Evolutionary conservation across 1,140 invertebrate genomes (phyloP), one percentile per base, ranked within the genome.

Genomic region (Coenobita brevimanus): DNA sequence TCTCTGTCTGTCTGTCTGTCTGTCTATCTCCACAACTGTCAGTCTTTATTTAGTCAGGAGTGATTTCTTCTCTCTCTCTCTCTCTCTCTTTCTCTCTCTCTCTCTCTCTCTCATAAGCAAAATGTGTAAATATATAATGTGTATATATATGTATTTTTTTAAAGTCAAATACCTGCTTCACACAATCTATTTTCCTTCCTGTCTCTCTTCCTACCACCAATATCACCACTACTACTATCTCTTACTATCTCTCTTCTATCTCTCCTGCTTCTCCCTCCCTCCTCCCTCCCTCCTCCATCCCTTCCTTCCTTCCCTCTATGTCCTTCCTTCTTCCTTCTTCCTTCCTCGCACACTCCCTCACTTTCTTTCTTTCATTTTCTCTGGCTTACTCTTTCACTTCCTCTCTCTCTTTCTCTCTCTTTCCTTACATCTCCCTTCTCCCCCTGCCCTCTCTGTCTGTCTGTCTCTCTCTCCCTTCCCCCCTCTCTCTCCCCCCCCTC

Each of bases 381-480:
- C 46, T 24, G n/a, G 62, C 79, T 54, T 0, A 24, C 46, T 54
- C 1, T 54, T 36, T 54, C n/a, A n/a, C n/a, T n/a, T 17, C 36
- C 71, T 82, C 17, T 41, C 67, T 1, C 82, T 85, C 67, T 1
- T 30, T 71, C 76, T 83, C 67, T 73, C n/a, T 83, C 78, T 83
- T 1, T 27, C 33, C 3, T 30, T 27, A 8, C 15, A 21, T n/a
- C 24, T 80, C 0, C 21, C 0, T 13, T 24, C 13, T 15, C 10
- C 36, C 36, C 36, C 54, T 33, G n/a, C 62, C 57, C 78, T 83
- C n/a, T n/a, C 21, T 79, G 10, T 46, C 1, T 41, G 30, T 60
- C 33, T 15, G 10, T 36, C 4, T 80, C 50, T 57, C 4, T 15
- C 3, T 30, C 8, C 43, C n/a, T 15, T 73, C 33, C 54, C 33